phyloP scores from a whole-genome alignment of 92 coral and sea anemone genomes.

The Phenganax subtilis region DNA sequence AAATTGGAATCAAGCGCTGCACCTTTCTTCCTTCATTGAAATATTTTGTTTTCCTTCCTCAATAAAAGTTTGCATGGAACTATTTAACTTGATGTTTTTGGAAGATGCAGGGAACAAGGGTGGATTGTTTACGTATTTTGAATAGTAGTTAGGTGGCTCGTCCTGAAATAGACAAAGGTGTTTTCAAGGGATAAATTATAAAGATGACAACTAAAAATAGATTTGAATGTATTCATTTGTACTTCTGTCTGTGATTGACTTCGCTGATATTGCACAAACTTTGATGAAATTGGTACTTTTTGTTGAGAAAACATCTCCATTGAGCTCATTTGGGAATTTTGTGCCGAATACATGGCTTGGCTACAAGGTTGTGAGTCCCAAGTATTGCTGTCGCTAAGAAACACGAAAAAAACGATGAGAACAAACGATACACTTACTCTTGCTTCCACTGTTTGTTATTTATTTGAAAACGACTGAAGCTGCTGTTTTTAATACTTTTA shows the following conservation, averaged over 20 bases:
- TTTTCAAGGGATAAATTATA: neutral
- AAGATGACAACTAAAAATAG: neutral
- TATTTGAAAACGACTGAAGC: neutral
- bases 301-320: slow-evolving; percentile 71
- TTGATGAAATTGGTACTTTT: slow-evolving; percentile 59
- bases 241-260: slow-evolving; percentile 73
- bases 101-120: slow-evolving; percentile 57
- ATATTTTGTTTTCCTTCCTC: slow-evolving; percentile 68
- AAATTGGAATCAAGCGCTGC: neutral
- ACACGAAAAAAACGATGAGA: too few species aligned
- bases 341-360: slow-evolving; percentile 69
- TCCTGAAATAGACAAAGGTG: slow-evolving; percentile 44
- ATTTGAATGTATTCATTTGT: neutral
- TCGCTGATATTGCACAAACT: slow-evolving; percentile 62
- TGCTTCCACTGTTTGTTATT: neutral
- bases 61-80: slow-evolving; percentile 57
- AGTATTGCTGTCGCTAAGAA: slow-evolving; percentile 49
- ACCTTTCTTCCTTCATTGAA: slow-evolving; percentile 87
- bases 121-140: slow-evolving; percentile 79
- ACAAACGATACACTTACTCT: too few species aligned
- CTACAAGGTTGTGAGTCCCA: slow-evolving; percentile 83
- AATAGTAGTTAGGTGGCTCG: slow-evolving; percentile 74
- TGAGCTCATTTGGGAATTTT: slow-evolving; percentile 80
- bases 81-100: slow-evolving; percentile 44
- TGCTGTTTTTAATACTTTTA: neutral